Evolutionary conservation across 2,797 vertebrate genomes (phyloP).

Genomic region (Macropodus opercularis): DNA sequence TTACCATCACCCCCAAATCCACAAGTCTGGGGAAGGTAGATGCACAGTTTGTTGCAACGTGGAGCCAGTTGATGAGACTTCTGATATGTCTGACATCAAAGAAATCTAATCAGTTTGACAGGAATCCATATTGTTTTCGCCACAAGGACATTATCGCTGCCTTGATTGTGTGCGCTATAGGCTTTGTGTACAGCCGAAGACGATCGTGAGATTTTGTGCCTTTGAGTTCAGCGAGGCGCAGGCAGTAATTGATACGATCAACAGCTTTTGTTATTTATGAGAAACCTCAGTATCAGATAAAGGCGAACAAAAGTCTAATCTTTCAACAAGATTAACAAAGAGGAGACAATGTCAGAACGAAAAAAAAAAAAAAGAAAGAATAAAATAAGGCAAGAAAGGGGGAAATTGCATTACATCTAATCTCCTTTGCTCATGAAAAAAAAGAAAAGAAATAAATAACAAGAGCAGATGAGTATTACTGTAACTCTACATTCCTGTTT

Average conservation of each 20-base stretch:
- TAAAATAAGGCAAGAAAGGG: constrained; percentile 23
- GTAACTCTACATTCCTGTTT: constrained; percentile 56
- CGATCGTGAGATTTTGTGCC: constrained; percentile 36
- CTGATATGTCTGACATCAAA: constrained; percentile 22
- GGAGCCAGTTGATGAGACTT: constrained; percentile 21
- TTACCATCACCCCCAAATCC: constrained; percentile 25
- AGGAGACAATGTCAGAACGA: constrained; percentile 55
- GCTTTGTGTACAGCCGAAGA: constrained; percentile 29
- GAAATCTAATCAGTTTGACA: constrained; percentile 3
- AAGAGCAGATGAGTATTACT: constrained; percentile 69
- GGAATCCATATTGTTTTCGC: constrained; percentile 20
- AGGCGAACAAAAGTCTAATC: constrained; percentile 73
- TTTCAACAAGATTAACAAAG: constrained; percentile 74
- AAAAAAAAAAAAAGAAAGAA: constrained; percentile 38
- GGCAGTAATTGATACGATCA: constrained; percentile 73
- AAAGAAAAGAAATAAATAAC: constrained; percentile 52
- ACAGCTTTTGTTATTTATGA: constrained; percentile 76
- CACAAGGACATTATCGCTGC: constrained; percentile 2
- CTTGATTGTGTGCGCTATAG: constrained; percentile 3
- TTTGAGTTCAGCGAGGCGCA: constrained; percentile 50
- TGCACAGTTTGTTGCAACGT: not conserved
- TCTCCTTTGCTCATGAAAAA: constrained; percentile 63
- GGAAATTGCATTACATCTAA: constrained; percentile 65
- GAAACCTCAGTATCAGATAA: constrained; percentile 75
- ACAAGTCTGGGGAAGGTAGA: constrained; percentile 25